Base-by-base conservation (phyloP, 2,797 vertebrate genomes). In the Pipistrellus pipistrellus region DNA sequence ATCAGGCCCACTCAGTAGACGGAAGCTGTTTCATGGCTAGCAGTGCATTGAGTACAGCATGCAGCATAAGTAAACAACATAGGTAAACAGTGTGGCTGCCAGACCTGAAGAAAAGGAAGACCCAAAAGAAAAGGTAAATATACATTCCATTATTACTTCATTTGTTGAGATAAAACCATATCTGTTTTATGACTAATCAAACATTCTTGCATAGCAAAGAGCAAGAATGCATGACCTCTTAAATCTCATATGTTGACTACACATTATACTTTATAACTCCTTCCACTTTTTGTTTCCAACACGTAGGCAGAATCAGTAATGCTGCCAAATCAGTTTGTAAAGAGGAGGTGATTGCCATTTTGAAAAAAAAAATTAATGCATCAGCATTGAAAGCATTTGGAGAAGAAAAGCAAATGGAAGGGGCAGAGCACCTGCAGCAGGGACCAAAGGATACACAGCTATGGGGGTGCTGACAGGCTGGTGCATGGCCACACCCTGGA, bases 391-490 rank as follows among this genome's bases (percentile, higher is more conserved):
- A 57, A 30, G 20, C 27, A 35, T 51, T 59, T 82, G 55, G n/a
- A 57, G 7, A 68, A 44, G 2, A 3, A 57, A 62, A 68, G 35
- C 18, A 8, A 8, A 21, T 15, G 17, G 8, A n/a, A 12, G 23
- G 0, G 2, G 30, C 2, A 12, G 59, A 5, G 9, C 1, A 3
- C 25, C 41, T 14, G 8, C 14, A 8, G 48, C 32, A 2, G 5
- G 18, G 5, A 55, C 18, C 0, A 1, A 0, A 32, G 72, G 35
- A 9, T 6, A 21, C 4, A 0, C 2, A 9, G 32, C n/a, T 41
- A 7, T 41, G 8, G 66, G 48, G n/a, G 14, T 23, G 35, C 23
- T 2, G 17, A 21, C 21, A 13, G 8, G 62, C 30, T 12, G 32
- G 38, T 14, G 35, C 8, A 7, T 9, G 0, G n/a, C 14, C 20